Percentiles rank a stretch among this genome's conserved stretches.
Evolutionary conservation across 2,888 invertebrate species (phyloP).

Genomic region (Halictus quadricinctus): DNA sequence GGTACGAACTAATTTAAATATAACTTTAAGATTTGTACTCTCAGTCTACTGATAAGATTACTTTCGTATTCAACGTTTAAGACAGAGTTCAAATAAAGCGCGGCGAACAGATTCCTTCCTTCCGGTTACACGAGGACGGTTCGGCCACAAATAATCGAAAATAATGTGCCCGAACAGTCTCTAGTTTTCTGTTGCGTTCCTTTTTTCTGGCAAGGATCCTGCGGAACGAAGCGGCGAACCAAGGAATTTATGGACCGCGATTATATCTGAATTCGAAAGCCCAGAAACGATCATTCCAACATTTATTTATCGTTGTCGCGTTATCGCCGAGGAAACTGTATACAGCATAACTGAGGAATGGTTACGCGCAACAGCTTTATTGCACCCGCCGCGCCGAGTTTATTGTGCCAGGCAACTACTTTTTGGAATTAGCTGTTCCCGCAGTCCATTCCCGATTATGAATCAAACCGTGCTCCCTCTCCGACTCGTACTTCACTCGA

Average conservation of each 20-base stretch:
- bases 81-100: neutral
- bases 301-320: constrained; percentile 54
- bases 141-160: neutral
- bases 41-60: neutral
- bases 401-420: constrained; percentile 36
- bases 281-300: constrained; percentile 28
- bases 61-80: neutral
- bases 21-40: neutral
- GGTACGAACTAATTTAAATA: neutral
- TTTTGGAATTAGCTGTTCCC: constrained; percentile 35
- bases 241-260: constrained; percentile 49
- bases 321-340: neutral
- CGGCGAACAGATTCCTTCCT: neutral
- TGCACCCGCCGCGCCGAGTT: constrained; percentile 24
- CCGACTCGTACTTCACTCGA: constrained; percentile 1
- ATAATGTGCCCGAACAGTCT: neutral
- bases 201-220: constrained; percentile 20
- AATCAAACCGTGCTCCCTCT: constrained; percentile 9
- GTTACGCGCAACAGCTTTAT: constrained; percentile 51
- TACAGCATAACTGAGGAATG: constrained; percentile 37
- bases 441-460: constrained; percentile 32
- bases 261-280: constrained; percentile 44
- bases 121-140: neutral
- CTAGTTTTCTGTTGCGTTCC: constrained; percentile 20
- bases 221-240: neutral